A percentile compares a stretch with the other conserved stretches of the same genome.
Evolutionary conservation across 2,113 vertebrate genomes (phyloP).

Genomic region (Salvelinus sp.): DNA sequence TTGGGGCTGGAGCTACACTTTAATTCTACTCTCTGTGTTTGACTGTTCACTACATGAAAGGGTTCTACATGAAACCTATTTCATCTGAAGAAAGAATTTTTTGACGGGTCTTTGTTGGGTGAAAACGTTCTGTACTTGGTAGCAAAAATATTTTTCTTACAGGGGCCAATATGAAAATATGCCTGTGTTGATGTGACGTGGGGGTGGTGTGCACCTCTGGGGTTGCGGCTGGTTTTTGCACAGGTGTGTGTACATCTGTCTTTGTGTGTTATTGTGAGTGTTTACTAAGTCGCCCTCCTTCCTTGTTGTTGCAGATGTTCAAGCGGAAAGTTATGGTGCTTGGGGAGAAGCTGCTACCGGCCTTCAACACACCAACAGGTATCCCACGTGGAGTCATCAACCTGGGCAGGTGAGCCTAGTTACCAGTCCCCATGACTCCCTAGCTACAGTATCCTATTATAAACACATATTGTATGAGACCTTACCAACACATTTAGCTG

Average conservation of each 20-base stretch:
- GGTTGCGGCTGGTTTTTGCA: not conserved
- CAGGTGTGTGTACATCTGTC: not conserved
- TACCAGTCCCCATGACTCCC: not conserved
- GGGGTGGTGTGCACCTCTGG: no score
- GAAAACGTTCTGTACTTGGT: no score
- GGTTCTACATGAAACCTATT: not conserved
- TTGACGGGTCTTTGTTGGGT: no score
- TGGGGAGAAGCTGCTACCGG: constrained; percentile 92
- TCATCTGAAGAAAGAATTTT: not conserved
- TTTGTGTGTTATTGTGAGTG: not conserved
- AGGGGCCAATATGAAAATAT: no score
- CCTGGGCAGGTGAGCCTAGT: constrained; percentile 68
- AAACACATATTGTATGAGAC: not conserved
- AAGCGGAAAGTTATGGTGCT: constrained; percentile 88
- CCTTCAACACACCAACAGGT: constrained; percentile 95
- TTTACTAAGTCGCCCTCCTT: not conserved
- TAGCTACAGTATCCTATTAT: no score
- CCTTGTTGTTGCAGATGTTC: constrained; percentile 80
- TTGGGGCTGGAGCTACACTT: not conserved
- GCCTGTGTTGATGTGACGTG: no score
- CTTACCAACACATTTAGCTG: not conserved
- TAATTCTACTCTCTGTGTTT: not conserved
- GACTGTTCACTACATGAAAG: not conserved
- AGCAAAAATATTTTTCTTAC: no score
- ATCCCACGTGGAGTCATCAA: constrained; percentile 95